Conservation (phyloP, 1,140 invertebrate genomes). For the Adoxophyes honmai region DNA sequence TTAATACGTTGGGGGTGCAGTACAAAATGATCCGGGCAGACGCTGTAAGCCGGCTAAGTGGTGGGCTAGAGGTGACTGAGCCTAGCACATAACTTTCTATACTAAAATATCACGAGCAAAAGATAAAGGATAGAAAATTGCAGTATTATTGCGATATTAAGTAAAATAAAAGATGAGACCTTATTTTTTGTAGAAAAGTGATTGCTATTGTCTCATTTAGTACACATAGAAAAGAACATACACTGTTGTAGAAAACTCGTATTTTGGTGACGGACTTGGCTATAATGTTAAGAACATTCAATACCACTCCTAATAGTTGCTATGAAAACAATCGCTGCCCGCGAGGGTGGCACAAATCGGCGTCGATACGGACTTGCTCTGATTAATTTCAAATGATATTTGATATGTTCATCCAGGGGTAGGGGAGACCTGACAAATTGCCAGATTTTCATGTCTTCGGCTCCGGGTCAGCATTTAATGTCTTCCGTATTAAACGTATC, state of each 20-base stretch:
- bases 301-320: constrained; percentile 2
- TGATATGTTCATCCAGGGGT: constrained; percentile 59
- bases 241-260: neutral
- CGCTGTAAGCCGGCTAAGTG: constrained; percentile 58
- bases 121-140: neutral
- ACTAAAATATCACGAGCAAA: neutral
- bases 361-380: constrained; percentile 21
- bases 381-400: constrained; percentile 65
- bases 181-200: no score
- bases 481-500: constrained; percentile 31
- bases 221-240: neutral
- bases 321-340: constrained; percentile 10
- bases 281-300: neutral
- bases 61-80: constrained; percentile 28
- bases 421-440: constrained; percentile 64
- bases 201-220: no score
- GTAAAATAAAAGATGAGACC: no score
- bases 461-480: constrained; percentile 42
- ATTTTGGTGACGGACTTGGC: neutral
- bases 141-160: no score
- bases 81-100: constrained; percentile 3
- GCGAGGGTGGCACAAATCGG: neutral
- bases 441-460: constrained; percentile 56
- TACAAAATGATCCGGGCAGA: constrained; percentile 57
- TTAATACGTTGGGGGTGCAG: constrained; percentile 59